A percentile compares a stretch with the other conserved stretches of the same genome.
phyloP scores from a whole-genome alignment of 1,140 invertebrate species.

The Zaprionus gabonicus region DNA sequence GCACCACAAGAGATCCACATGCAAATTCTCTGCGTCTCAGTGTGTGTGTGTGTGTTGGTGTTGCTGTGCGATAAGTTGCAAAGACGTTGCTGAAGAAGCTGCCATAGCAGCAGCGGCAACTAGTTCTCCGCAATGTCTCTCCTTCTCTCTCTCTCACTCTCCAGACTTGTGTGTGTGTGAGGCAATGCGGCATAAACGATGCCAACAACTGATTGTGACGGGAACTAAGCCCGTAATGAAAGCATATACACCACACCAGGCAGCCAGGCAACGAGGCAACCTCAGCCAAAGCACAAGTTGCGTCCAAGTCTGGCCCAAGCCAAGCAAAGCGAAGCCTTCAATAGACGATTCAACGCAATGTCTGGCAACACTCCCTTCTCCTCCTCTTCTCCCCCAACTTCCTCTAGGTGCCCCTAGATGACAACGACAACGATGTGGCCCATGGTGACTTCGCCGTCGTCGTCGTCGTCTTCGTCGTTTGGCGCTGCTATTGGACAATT shows the following conservation, averaged over 20 bases:
- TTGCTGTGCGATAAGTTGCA: conserved; percentile 65
- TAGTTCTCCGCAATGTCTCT: conserved; percentile 42
- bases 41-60: conserved; percentile 7
- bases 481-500: conserved; percentile 70
- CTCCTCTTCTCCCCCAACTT: background rate
- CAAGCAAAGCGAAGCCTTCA: conserved; percentile 55
- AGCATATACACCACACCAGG: conserved; percentile 63
- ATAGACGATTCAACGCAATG: conserved; percentile 63
- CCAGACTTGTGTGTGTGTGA: conserved; percentile 39
- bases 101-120: conserved; percentile 68
- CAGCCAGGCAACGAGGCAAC: conserved; percentile 33
- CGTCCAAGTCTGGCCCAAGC: conserved; percentile 35
- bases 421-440: conserved; percentile 60
- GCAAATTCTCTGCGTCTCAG: conserved; percentile 67
- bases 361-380: conserved; percentile 10
- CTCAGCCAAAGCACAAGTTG: background rate
- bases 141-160: background rate
- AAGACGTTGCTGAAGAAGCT: conserved; percentile 81
- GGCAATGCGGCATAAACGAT: conserved; percentile 82
- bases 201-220: conserved; percentile 84
- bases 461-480: conserved; percentile 46
- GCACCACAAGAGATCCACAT: conserved; percentile 43
- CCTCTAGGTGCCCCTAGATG: conserved; percentile 46
- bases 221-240: conserved; percentile 83
- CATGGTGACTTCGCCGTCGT: conserved; percentile 54